Evolutionary conservation across 92 coral and sea anemone species (phyloP), one percentile per base, ranked within the genome.

Genomic region (Chrysogorgia sp.): DNA sequence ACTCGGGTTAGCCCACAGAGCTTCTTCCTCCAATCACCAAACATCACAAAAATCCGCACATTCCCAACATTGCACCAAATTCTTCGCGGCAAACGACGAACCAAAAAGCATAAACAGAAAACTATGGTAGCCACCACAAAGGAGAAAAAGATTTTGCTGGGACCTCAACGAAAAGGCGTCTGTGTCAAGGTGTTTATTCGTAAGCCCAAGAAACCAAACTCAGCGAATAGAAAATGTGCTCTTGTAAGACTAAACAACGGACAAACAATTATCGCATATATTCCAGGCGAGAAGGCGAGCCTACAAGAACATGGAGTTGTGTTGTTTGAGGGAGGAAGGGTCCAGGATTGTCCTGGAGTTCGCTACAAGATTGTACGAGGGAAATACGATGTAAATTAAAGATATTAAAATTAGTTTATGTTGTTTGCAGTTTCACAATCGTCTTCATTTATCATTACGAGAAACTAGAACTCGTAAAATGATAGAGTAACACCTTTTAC

Each of bases 281-380:
- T 94, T 19, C 98, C 98, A 10, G 91, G 92, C 2, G 91, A 94
- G 77, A 80, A 80, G 77, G 98, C 94, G 2, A 91, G 82, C 63
- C 58, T 94, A 20, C 98, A 94, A 55, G 98, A 94, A 68, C 98
- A 94, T 81, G 98, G 97, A 20, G 97, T 94, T 21, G 98, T 94
- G 25, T 58, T 94, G 68, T 94, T 94, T 83, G 90, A 92, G 40
- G 98, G 98, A 1, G 98, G 98, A 13, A 74, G 98, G 34, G 96
- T 94, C 3, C 98, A 94, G 59, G 98, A 94, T 83, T 94, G 98
- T 25, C 98, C 98, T 6, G 98, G 98, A 30, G 89, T 94, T 58
- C 83, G 90, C 80, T 91, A 91, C 74, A 94, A 94, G 69, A 89
- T 94, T 34, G 87, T 94, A 12, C 79, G 98, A 62, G 87, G 96